Conservation (phyloP, 2,888 invertebrate species). For the Mylabris sibirica region DNA sequence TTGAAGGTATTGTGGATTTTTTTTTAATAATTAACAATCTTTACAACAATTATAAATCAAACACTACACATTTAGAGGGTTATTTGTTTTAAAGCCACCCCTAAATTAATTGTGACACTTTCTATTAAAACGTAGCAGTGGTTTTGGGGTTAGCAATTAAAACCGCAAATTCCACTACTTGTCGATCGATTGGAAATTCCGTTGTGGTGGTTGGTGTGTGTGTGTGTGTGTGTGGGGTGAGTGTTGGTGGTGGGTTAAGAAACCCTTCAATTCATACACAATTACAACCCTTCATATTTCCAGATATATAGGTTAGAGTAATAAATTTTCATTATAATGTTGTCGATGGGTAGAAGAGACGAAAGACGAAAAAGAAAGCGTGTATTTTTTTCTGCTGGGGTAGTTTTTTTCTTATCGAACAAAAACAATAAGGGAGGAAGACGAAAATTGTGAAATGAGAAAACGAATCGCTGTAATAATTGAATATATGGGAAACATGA, state of each 20-base stretch:
- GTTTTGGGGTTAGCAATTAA: not conserved
- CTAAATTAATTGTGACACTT: not conserved
- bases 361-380: not conserved
- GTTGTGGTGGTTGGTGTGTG: not conserved
- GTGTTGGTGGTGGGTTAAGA: not conserved
- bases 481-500: no score
- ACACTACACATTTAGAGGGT: not conserved
- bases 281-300: no score
- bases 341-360: no score
- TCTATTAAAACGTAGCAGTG: not conserved
- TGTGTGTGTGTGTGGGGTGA: not conserved
- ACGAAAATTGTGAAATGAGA: no score
- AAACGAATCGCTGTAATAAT: no score
- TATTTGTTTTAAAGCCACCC: not conserved
- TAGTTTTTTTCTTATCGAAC: not conserved
- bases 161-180: not conserved
- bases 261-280: not conserved
- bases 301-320: not conserved
- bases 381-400: not conserved
- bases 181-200: not conserved
- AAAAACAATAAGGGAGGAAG: not conserved
- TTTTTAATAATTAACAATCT: no score
- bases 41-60: no score
- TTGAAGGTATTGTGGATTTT: conserved; percentile 31
- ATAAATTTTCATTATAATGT: not conserved